phyloP scores from a whole-genome alignment of 64 coral and sea anemone species.

The Actinia tenebrosa region DNA sequence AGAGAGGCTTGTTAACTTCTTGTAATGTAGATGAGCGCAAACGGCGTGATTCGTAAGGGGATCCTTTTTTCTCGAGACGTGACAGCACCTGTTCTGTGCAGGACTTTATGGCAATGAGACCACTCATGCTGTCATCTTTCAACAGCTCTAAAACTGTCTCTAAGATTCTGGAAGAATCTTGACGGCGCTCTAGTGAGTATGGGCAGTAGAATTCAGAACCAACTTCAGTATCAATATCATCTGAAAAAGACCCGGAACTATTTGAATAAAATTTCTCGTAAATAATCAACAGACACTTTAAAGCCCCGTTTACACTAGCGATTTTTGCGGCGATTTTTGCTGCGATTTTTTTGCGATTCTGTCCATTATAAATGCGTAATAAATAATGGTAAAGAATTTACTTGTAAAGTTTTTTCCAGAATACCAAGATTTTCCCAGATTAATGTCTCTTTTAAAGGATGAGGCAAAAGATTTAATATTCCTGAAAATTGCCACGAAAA shows the following conservation, averaged over 20 bases:
- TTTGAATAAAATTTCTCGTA: too few species aligned
- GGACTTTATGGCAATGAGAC: constrained; percentile 23
- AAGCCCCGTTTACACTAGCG: too few species aligned
- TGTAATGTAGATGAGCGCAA: neutral
- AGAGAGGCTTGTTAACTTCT: neutral
- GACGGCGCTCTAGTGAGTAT: constrained; percentile 13
- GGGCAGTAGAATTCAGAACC: constrained; percentile 3
- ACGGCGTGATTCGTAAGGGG: neutral
- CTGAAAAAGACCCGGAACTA: neutral
- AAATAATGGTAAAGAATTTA: too few species aligned
- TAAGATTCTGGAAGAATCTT: constrained; percentile 21
- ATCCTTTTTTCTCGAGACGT: constrained; percentile 10
- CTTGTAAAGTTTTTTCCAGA: too few species aligned
- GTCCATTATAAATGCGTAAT: too few species aligned
- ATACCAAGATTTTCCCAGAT: too few species aligned
- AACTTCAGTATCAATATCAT: constrained; percentile 50
- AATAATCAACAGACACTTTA: too few species aligned
- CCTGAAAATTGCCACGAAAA: too few species aligned
- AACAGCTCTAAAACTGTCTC: constrained; percentile 43
- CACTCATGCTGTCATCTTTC: constrained; percentile 47
- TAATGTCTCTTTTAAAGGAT: too few species aligned
- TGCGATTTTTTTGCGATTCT: too few species aligned
- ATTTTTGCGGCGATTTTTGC: too few species aligned
- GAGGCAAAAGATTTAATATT: too few species aligned
- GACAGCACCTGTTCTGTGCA: constrained; percentile 40